Conservation (phyloP, 2,113 vertebrate genomes). For the Macaca fascicularis region T2T-MFA8v1.1 NC_088392.1:59920001-59920500, state of each 20-base stretch:
- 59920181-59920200: conserved; percentile 57
- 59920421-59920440: background rate
- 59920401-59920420: background rate
- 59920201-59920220: conserved; percentile 53
- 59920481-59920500: background rate
- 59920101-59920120: background rate
- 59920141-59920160: conserved; percentile 49
- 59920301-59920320: conserved; percentile 46
- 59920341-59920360: background rate
- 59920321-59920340: background rate
- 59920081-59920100: conserved; percentile 28
- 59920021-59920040: background rate
- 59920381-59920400: background rate
- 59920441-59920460: background rate
- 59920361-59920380: background rate
- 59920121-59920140: background rate
- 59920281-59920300: conserved; percentile 33
- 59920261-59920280: conserved; percentile 33
- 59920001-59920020: background rate
- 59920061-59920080: accelerated
- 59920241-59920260: conserved; percentile 8
- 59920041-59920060: background rate
- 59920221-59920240: conserved; percentile 6
- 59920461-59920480: background rate
- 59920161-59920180: background rate